Conservation (phyloP, 1,140 invertebrate genomes). For the Meloidogyne hapla region DNA sequence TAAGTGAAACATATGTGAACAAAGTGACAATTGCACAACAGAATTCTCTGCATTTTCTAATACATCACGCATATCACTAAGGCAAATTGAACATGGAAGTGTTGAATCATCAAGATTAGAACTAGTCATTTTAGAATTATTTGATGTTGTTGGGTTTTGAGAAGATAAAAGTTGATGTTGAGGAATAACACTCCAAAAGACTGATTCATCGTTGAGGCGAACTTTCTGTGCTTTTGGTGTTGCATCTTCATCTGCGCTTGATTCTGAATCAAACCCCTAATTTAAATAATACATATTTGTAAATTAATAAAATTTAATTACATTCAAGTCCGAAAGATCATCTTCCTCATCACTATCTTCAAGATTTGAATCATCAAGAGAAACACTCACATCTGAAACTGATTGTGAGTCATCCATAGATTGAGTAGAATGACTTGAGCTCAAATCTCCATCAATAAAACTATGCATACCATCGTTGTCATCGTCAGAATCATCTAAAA, state of each 20-base stretch:
- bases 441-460: neutral
- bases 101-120: constrained; percentile 19
- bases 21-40: constrained; percentile 30
- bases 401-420: neutral
- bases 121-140: neutral
- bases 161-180: neutral
- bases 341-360: neutral
- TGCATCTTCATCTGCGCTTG: neutral
- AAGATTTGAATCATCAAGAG: neutral
- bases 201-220: neutral
- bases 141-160: neutral
- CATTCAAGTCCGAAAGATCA: neutral
- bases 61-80: constrained; percentile 19
- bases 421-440: neutral
- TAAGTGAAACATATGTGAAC: constrained; percentile 37
- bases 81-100: constrained; percentile 39
- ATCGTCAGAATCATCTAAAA: neutral
- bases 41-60: neutral
- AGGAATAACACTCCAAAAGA: neutral
- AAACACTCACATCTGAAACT: neutral
- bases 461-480: neutral
- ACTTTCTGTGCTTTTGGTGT: neutral
- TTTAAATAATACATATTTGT: neutral
- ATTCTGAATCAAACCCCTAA: neutral
- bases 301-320: neutral